phyloP scores from a whole-genome alignment of 2,888 invertebrate species.

The Phania funesta region DNA sequence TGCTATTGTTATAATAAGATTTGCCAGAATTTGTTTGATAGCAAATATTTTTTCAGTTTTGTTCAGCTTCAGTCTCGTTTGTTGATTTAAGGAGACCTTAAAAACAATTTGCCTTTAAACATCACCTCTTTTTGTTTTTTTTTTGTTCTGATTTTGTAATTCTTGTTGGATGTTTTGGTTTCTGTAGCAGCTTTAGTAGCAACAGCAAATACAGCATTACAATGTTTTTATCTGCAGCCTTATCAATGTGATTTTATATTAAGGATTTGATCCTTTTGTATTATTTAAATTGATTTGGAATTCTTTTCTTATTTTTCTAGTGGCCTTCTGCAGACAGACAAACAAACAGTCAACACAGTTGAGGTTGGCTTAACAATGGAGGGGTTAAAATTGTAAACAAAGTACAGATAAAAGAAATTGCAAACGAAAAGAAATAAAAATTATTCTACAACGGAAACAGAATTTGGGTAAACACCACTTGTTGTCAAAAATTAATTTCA shows the following conservation, averaged over 20 bases:
- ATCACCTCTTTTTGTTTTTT: conserved; percentile 19
- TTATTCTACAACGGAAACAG: neutral
- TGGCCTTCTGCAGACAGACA: neutral
- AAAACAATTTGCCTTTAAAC: conserved; percentile 59
- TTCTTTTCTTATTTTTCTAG: conserved; percentile 33
- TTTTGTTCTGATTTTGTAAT: neutral
- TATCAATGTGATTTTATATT: conserved; percentile 52
- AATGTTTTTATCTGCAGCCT: conserved; percentile 21
- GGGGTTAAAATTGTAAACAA: neutral
- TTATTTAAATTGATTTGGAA: conserved; percentile 61
- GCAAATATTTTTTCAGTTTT: conserved; percentile 21
- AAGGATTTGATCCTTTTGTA: conserved; percentile 58
- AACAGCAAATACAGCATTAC: conserved; percentile 22
- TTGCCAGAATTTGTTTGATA: conserved; percentile 48
- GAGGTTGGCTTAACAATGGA: neutral
- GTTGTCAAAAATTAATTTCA: conserved; percentile 48
- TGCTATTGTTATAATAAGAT: conserved; percentile 60
- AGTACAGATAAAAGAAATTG: neutral
- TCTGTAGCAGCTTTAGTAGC: neutral
- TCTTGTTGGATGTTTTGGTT: conserved; percentile 2
- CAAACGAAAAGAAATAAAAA: neutral
- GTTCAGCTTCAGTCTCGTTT: conserved; percentile 8
- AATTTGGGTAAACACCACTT: conserved; percentile 30
- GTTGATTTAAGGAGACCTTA: conserved; percentile 36
- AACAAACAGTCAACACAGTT: neutral